phyloP scores from a whole-genome alignment of 2,797 vertebrate genomes.

The Menidia menidia region DNA sequence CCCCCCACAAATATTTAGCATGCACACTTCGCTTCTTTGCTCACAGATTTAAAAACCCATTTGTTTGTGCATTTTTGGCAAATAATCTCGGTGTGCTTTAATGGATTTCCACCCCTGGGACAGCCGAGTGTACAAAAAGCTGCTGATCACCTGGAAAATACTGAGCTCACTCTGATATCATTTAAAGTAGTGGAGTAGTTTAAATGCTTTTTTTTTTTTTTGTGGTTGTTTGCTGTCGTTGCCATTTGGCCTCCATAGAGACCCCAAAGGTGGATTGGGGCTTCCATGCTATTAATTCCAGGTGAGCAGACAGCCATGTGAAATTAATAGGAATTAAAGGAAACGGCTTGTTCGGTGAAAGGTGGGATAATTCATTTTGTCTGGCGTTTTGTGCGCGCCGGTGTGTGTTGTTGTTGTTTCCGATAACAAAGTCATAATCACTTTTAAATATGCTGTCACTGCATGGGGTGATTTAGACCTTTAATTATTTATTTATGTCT shows the following conservation, averaged over 20 bases:
- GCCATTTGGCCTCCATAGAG: conserved; percentile 74
- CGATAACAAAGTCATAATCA: conserved; percentile 21
- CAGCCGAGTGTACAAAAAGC: conserved; percentile 58
- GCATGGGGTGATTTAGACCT: background rate
- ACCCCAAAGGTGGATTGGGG: conserved; percentile 58
- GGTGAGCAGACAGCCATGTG: conserved; percentile 79
- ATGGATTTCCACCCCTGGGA: conserved; percentile 74
- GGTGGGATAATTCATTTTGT: conserved; percentile 69
- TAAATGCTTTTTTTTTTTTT: conserved; percentile 59
- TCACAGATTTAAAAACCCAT: conserved; percentile 64
- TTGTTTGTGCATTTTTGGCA: conserved; percentile 61
- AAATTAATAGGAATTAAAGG: conserved; percentile 80
- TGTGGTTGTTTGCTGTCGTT: conserved; percentile 71
- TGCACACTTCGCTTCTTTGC: conserved; percentile 56
- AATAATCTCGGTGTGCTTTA: conserved; percentile 57
- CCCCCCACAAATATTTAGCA: conserved; percentile 41
- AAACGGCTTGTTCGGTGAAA: conserved; percentile 73
- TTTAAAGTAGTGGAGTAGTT: conserved; percentile 55
- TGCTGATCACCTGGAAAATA: conserved; percentile 77
- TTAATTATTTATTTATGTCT: conserved; percentile 7
- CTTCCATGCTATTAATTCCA: conserved; percentile 79
- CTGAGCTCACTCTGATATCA: conserved; percentile 65
- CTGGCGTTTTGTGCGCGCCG: conserved; percentile 38
- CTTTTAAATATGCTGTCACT: conserved; percentile 19
- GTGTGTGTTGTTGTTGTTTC: conserved; percentile 14